These are phyloP conservation scores for Athalia circularis DNA, from an alignment of 2,888 invertebrate species.

Conservation along the genomic window DNA sequence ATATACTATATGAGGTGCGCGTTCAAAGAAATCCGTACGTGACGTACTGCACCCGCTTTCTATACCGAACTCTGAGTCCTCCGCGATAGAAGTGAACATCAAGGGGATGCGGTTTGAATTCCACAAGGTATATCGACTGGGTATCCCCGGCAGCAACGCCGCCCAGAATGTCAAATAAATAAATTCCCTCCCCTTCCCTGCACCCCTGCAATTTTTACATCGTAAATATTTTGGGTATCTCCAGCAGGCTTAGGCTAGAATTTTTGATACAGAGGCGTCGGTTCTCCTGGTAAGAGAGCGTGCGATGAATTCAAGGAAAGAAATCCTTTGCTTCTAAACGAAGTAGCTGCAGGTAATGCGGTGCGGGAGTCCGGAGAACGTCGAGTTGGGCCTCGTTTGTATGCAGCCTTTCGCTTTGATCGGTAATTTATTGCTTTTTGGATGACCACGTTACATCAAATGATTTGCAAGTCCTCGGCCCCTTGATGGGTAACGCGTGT, in stretches of 20 bases:
- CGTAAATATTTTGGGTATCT: no score
- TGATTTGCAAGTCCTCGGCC: conserved; percentile 36
- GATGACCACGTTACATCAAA: conserved; percentile 28
- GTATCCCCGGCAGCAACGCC: no score
- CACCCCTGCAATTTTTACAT: no score
- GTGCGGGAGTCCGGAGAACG: neutral
- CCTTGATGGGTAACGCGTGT: conserved; percentile 26
- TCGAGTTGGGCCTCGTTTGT: conserved; percentile 9
- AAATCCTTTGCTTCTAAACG: neutral
- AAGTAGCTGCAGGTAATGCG: neutral
- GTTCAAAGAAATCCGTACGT: conserved; percentile 16
- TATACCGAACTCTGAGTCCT: neutral
- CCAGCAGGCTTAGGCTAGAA: no score
- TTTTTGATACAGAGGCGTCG: no score
- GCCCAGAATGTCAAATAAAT: no score
- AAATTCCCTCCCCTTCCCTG: no score
- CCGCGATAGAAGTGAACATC: no score
- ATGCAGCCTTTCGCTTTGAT: conserved; percentile 32
- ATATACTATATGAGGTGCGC: neutral
- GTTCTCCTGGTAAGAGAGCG: no score
- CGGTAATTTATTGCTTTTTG: conserved; percentile 34
- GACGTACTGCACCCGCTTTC: neutral
- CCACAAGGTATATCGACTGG: no score
- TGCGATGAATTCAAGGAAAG: no score
- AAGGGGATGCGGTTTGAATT: no score